Percentiles rank a stretch among this genome's conserved stretches.
These are phyloP conservation scores for Tadarida brasiliensis DNA, from an alignment of 2,797 vertebrate species.

Conservation along the genomic window DNA sequence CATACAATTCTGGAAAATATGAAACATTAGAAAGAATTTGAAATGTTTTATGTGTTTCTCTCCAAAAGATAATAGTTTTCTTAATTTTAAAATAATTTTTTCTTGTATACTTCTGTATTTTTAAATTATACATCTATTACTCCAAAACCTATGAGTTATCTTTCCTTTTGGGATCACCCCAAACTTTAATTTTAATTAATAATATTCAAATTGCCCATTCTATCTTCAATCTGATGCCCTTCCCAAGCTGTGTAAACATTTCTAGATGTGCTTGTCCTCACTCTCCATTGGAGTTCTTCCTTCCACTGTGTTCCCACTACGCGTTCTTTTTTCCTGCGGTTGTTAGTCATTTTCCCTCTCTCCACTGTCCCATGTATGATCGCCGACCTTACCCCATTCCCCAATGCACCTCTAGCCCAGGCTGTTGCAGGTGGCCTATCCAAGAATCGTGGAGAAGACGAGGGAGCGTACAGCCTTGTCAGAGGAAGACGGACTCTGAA, in stretches of 20 bases:
- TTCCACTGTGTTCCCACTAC: background rate
- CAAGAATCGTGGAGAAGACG: background rate
- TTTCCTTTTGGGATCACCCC: background rate
- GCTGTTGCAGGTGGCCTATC: background rate
- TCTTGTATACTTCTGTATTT: background rate
- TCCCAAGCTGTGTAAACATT: background rate
- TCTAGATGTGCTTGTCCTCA: background rate
- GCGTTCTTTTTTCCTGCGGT: background rate
- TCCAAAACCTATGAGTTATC: background rate
- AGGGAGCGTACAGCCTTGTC: background rate
- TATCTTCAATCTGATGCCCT: background rate
- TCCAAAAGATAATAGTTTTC: background rate
- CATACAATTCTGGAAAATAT: background rate
- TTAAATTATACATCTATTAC: background rate
- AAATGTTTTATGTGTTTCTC: background rate
- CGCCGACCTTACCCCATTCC: rapidly evolving
- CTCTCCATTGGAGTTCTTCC: background rate
- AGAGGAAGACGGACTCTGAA: background rate
- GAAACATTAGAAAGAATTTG: background rate
- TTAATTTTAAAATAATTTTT: background rate
- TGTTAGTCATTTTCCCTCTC: background rate
- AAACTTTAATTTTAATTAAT: background rate
- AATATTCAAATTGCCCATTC: background rate
- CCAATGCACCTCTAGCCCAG: rapidly evolving
- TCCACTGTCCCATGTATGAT: background rate